Percentiles rank a stretch among this genome's conserved stretches.
phyloP scores from a whole-genome alignment of 2,113 vertebrate genomes.

The Amblyornis subalaris region DNA sequence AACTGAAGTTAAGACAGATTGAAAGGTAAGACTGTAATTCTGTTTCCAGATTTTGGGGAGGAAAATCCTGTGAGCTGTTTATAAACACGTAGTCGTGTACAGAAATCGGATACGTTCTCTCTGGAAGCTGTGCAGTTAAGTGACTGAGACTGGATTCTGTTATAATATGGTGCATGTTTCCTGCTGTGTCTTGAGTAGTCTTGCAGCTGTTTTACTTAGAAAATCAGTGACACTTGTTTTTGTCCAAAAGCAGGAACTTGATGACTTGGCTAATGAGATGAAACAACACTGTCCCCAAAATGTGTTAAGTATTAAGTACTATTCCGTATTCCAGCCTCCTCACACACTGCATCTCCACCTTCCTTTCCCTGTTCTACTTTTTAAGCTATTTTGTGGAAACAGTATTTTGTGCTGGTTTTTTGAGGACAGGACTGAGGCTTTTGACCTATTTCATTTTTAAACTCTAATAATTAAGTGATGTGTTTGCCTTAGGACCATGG shows the following conservation, averaged over 20 bases:
- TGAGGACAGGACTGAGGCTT: not conserved
- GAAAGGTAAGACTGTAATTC: not conserved
- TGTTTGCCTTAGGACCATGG: not conserved
- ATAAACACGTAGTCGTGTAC: not conserved
- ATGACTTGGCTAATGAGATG: not conserved
- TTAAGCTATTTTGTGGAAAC: not conserved
- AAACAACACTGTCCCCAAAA: not conserved
- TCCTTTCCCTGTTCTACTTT: not conserved
- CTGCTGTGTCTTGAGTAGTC: not conserved
- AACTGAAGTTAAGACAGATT: not conserved
- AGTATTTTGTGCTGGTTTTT: not conserved
- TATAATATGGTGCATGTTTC: not conserved
- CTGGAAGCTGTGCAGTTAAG: not conserved
- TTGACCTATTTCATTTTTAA: not conserved
- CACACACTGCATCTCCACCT: not conserved
- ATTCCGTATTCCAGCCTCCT: not conserved
- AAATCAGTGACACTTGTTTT: slow-evolving; percentile 31
- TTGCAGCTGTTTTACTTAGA: slow-evolving; percentile 18
- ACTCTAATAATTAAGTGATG: not conserved
- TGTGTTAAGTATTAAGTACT: not conserved
- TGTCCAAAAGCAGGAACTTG: not conserved
- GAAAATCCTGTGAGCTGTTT: not conserved
- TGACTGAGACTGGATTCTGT: not conserved
- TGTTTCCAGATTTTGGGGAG: not conserved
- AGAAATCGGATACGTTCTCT: not conserved